Evolutionary conservation across 2,113 vertebrate species (phyloP).

Genomic region (Rhinopomastus cyanomelas): DNA sequence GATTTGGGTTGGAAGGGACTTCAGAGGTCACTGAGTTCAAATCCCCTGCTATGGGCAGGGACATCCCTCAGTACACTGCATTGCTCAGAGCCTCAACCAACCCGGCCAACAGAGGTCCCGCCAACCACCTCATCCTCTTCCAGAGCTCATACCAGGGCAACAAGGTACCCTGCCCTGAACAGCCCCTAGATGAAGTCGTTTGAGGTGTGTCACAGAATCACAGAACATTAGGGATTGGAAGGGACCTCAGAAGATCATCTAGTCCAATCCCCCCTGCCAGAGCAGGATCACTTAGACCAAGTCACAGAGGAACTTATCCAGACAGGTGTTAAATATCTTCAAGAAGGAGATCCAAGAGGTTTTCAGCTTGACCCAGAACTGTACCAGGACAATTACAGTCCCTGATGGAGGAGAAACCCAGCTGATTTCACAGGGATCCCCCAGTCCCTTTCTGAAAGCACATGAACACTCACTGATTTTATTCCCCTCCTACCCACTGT

Average conservation of each 20-base stretch:
- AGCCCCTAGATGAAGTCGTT: rapidly evolving
- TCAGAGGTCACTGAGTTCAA: too few species aligned
- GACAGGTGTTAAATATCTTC: too few species aligned
- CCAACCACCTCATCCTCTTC: background rate
- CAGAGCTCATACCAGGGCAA: background rate
- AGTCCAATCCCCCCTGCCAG: too few species aligned
- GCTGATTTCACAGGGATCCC: background rate
- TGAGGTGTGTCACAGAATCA: rapidly evolving
- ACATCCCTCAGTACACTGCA: too few species aligned
- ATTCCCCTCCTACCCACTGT: background rate
- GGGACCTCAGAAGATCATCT: too few species aligned
- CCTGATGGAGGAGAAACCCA: background rate
- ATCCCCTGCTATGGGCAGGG: too few species aligned
- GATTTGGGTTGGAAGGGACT: too few species aligned
- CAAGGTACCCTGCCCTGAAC: background rate
- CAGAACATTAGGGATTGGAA: too few species aligned
- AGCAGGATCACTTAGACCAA: too few species aligned
- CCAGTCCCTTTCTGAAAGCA: background rate
- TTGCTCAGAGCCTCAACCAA: background rate
- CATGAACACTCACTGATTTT: background rate
- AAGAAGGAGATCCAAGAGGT: background rate
- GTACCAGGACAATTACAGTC: background rate
- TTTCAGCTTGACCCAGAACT: background rate
- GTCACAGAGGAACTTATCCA: too few species aligned
- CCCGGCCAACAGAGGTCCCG: too few species aligned